A percentile compares a stretch with the other conserved stretches of the same genome.
These are phyloP conservation scores for Cherax destructor DNA, from an alignment of 1,140 invertebrate genomes.

Conservation along the genomic window DNA sequence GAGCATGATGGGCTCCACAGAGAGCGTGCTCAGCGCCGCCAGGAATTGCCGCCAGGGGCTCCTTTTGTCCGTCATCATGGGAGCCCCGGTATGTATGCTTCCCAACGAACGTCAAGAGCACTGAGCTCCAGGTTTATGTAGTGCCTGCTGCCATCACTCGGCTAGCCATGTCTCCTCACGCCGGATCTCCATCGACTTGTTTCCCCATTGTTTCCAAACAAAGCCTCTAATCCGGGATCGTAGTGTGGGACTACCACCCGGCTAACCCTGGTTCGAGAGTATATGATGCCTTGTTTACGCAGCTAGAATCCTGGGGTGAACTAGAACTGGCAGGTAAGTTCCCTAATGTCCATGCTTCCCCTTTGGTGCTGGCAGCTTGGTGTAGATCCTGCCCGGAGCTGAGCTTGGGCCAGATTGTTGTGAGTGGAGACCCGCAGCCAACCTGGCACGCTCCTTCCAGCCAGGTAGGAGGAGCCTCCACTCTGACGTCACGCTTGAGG, in stretches of 20 bases:
- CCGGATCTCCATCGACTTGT: not conserved
- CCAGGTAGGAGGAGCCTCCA: constrained; percentile 13
- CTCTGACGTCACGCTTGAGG: constrained; percentile 52
- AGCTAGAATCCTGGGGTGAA: not conserved
- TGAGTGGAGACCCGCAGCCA: not conserved
- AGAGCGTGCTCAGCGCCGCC: constrained; percentile 43
- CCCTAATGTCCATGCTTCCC: not conserved
- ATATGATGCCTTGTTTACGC: too few relatives aligned
- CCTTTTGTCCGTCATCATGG: not conserved
- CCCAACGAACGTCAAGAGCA: not conserved
- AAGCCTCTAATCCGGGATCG: not conserved
- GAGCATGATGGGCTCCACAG: constrained; percentile 71
- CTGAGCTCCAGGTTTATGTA: not conserved
- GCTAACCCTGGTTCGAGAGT: too few relatives aligned
- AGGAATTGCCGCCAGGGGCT: constrained; percentile 33
- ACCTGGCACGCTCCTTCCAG: constrained; percentile 1
- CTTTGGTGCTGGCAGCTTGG: not conserved
- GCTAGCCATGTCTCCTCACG: not conserved
- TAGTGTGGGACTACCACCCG: too few relatives aligned
- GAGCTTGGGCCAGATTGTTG: constrained; percentile 25
- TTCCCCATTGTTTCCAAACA: not conserved
- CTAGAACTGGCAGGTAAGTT: not conserved
- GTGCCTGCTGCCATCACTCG: not conserved
- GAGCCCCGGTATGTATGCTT: not conserved
- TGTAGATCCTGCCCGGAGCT: constrained; percentile 18